Percentiles rank a stretch among this genome's conserved stretches.
Evolutionary conservation across 2,797 vertebrate genomes (phyloP).

Genomic region (Chanos chanos): DNA sequence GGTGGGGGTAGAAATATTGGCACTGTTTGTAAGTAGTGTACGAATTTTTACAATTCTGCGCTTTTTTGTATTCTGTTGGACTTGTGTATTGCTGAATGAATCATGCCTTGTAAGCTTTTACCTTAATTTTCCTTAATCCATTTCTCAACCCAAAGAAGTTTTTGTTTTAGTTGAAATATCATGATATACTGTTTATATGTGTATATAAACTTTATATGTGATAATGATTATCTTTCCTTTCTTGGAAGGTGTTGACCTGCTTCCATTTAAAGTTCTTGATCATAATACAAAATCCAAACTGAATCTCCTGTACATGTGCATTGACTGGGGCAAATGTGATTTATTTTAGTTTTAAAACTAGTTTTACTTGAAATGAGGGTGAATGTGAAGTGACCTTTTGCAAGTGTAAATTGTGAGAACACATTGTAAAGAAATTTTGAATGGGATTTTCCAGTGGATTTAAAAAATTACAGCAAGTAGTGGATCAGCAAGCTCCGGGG

Average conservation of each 20-base stretch:
- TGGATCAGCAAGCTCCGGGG: too few relatives aligned
- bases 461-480: too few relatives aligned
- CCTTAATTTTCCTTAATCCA: constrained; percentile 34
- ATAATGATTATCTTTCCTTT: constrained; percentile 50
- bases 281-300: constrained; percentile 31
- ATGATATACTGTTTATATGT: constrained; percentile 56
- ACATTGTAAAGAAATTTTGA: too few relatives aligned
- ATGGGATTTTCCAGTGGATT: too few relatives aligned
- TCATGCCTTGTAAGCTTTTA: constrained; percentile 40
- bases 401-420: too few relatives aligned
- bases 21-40: constrained; percentile 47
- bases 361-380: not conserved
- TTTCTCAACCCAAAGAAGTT: constrained; percentile 80
- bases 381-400: too few relatives aligned
- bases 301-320: constrained; percentile 4
- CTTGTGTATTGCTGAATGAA: constrained; percentile 41
- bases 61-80: constrained; percentile 27
- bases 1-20: constrained; percentile 33
- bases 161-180: constrained; percentile 57
- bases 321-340: constrained; percentile 18
- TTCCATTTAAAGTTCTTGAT: constrained; percentile 68
- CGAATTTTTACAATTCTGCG: constrained; percentile 26
- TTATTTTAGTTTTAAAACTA: not conserved
- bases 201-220: constrained; percentile 55
- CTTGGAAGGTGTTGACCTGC: constrained; percentile 59